Evolutionary conservation across 37 sponge, comb jelly and placozoan genomes (phyloP), one percentile per base, ranked within the genome.

Genomic region (Beroe ovata): DNA sequence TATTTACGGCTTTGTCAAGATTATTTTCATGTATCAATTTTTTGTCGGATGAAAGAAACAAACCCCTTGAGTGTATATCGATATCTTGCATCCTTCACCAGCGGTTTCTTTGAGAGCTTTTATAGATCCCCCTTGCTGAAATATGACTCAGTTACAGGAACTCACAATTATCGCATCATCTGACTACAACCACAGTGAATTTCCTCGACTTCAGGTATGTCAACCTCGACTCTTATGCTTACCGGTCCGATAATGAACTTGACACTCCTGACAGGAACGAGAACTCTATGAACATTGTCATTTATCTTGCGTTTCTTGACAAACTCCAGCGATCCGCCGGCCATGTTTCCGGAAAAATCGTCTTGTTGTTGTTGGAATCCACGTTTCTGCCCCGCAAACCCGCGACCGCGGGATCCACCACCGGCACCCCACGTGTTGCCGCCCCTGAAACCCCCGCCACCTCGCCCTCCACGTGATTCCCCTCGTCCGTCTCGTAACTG

Each of bases 21-120:
- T n/a, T n/a, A n/a, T n/a, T n/a, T n/a, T n/a, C n/a, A n/a, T n/a
- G n/a, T n/a, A n/a, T n/a, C n/a, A n/a, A n/a, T n/a, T n/a, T n/a
- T n/a, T n/a, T n/a, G n/a, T n/a, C n/a, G n/a, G n/a, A n/a, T n/a
- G n/a, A n/a, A n/a, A n/a, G n/a, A n/a, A 66, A 66, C 69, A 29
- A 34, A 66, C 69, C 30, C 69, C 69, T 66, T 66, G 69, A 32
- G 69, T 66, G 36, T 66, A 66, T 4, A 66, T 66, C 11, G 69
- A 66, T 34, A 66, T 66, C 34, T 66, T 66, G 69, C 69, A 66
- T 2, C 69, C 69, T 66, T 66, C 69, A 30, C 69, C 69, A 37
- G 69, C 69, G 8, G 32, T 0, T 32, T 29, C 69, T 66, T 66
- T 66, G 16, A 66, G 32, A 26, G 25, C 35, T 30, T 66, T 66